Conservation (phyloP, 1,140 invertebrate species). For the Drosophila erecta region DNA sequence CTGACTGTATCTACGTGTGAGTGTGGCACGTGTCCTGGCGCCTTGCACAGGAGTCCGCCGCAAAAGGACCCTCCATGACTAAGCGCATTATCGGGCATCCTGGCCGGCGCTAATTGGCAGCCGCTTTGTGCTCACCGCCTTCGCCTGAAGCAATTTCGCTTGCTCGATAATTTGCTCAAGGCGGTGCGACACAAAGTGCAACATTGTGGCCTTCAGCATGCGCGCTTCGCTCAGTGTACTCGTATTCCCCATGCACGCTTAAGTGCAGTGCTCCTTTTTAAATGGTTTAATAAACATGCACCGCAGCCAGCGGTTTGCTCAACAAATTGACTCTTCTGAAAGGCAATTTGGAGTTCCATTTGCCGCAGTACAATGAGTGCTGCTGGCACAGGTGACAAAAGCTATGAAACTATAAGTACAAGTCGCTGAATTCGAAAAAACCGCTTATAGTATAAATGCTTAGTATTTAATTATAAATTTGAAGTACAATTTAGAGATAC, state of each 20-base stretch:
- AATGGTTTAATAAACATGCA: conserved; percentile 50
- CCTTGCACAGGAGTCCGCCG: conserved; percentile 22
- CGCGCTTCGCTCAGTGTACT: conserved; percentile 6
- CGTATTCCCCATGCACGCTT: neutral
- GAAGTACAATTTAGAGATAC: no score
- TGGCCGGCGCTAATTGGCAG: conserved; percentile 68
- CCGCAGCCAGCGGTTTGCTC: conserved; percentile 8
- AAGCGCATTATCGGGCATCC: conserved; percentile 65
- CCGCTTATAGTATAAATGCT: no score
- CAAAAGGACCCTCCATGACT: conserved; percentile 64
- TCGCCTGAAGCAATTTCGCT: conserved; percentile 64
- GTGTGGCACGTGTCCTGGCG: conserved; percentile 60
- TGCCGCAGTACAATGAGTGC: conserved; percentile 2
- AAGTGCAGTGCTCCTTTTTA: conserved; percentile 31
- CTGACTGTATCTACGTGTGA: conserved; percentile 16
- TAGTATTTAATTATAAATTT: no score
- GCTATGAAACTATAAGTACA: neutral
- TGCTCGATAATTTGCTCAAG: conserved; percentile 76
- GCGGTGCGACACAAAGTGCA: conserved; percentile 24
- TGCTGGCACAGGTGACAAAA: conserved; percentile 18
- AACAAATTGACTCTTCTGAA: conserved; percentile 32
- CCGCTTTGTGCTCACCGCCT: conserved; percentile 57
- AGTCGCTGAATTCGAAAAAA: no score
- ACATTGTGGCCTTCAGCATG: conserved; percentile 2
- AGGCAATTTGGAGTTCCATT: conserved; percentile 18